Conservation (phyloP, 2,113 vertebrate genomes). For the Gambusia affinis region DNA sequence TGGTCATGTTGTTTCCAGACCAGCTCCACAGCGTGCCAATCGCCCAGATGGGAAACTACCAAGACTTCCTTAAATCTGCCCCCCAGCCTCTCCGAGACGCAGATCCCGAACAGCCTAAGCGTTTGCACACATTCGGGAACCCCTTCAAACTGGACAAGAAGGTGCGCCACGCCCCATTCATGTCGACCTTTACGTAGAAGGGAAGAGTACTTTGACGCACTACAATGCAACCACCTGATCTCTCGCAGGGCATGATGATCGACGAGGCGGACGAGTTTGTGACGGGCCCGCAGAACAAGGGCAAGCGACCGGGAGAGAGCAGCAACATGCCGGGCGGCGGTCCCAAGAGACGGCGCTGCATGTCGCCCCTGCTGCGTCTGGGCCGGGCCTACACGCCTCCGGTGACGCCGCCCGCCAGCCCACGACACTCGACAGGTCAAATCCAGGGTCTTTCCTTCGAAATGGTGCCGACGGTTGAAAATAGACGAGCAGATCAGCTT, state of each 20-base stretch:
- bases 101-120: constrained; percentile 95
- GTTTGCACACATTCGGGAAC: constrained; percentile 96
- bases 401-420: constrained; percentile 68
- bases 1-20: constrained; percentile 74
- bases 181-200: too few species aligned
- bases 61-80: constrained; percentile 93
- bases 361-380: constrained; percentile 86
- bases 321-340: constrained; percentile 80
- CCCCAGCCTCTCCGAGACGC: constrained; percentile 93
- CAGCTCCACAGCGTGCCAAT: constrained; percentile 95
- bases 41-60: constrained; percentile 98
- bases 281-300: constrained; percentile 91
- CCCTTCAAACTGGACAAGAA: constrained; percentile 99
- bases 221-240: neutral
- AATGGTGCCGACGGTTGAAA: too few species aligned
- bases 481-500: too few species aligned
- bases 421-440: constrained; percentile 54
- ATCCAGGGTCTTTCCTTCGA: neutral
- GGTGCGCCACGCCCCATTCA: constrained; percentile 67
- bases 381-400: constrained; percentile 85
- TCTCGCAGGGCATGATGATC: constrained; percentile 93
- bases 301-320: constrained; percentile 85
- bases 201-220: neutral
- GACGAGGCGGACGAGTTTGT: constrained; percentile 98
- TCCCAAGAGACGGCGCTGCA: constrained; percentile 90